Conservation (phyloP, 2,888 invertebrate species). For the Caenorhabditis sulstoni region DNA sequence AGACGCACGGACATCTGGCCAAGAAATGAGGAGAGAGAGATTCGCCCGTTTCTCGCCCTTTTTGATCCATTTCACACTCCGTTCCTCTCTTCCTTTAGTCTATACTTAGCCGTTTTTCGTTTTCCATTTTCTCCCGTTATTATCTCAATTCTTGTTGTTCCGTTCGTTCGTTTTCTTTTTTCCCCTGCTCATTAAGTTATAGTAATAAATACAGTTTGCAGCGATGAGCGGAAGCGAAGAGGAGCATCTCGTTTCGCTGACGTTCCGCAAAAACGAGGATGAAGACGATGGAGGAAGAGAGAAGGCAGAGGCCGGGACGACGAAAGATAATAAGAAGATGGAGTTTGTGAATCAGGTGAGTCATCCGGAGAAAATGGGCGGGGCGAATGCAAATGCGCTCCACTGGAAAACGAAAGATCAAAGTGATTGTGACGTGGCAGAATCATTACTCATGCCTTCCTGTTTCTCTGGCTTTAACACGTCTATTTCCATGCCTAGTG, state of each 20-base stretch:
- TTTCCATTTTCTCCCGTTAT: slow-evolving; percentile 7
- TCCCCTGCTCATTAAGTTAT: neutral
- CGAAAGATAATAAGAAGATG: no score
- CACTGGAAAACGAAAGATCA: no score
- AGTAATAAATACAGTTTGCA: slow-evolving; percentile 7
- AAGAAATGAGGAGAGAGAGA: slow-evolving; percentile 19
- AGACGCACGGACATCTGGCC: slow-evolving; percentile 69
- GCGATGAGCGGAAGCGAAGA: slow-evolving; percentile 55
- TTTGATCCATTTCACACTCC: slow-evolving; percentile 5
- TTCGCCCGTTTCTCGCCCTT: neutral
- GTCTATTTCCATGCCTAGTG: no score
- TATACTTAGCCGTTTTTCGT: slow-evolving; percentile 1
- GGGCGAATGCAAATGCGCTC: no score
- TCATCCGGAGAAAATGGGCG: no score
- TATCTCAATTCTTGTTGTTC: slow-evolving; percentile 4
- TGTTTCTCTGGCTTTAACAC: no score
- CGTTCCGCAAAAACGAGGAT: slow-evolving; percentile 41
- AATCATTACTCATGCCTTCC: no score
- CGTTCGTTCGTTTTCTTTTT: neutral
- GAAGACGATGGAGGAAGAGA: slow-evolving; percentile 14
- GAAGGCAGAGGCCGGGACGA: slow-evolving; percentile 8
- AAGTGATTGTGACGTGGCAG: no score
- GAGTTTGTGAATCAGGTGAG: slow-evolving; percentile 55
- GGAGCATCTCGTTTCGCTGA: slow-evolving; percentile 50
- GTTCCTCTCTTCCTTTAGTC: no score